phyloP scores from a whole-genome alignment of 2,113 vertebrate genomes.

The Macroglossus sobrinus region DNA sequence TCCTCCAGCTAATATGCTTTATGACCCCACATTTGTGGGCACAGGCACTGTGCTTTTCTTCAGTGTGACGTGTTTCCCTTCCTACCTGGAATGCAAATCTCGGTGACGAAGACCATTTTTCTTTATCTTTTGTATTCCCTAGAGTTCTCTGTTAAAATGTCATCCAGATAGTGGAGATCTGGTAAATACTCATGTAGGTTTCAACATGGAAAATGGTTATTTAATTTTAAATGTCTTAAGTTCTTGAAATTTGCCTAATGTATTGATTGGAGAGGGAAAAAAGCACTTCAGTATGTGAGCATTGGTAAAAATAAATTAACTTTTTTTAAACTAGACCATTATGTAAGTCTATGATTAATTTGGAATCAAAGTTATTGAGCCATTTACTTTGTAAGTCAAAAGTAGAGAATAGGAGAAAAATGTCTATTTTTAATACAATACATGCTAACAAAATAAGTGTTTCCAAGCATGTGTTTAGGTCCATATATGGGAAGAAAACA shows the following conservation, averaged over 20 bases:
- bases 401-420: neutral
- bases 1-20: neutral
- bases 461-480: neutral
- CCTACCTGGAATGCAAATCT: neutral
- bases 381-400: neutral
- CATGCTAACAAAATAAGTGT: neutral
- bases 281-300: neutral
- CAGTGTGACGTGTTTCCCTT: neutral
- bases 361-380: neutral
- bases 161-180: neutral
- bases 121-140: neutral
- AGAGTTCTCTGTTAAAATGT: neutral
- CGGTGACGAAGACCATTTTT: neutral
- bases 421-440: neutral
- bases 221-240: slow-evolving; percentile 13
- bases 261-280: neutral
- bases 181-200: neutral
- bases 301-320: neutral
- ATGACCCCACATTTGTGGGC: neutral
- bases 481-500: neutral
- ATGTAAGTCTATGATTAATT: neutral
- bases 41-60: neutral
- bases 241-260: neutral
- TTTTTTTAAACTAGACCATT: neutral
- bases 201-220: neutral